phyloP scores from a whole-genome alignment of 2,113 vertebrate genomes.

The Apodemus speciosus region DNA sequence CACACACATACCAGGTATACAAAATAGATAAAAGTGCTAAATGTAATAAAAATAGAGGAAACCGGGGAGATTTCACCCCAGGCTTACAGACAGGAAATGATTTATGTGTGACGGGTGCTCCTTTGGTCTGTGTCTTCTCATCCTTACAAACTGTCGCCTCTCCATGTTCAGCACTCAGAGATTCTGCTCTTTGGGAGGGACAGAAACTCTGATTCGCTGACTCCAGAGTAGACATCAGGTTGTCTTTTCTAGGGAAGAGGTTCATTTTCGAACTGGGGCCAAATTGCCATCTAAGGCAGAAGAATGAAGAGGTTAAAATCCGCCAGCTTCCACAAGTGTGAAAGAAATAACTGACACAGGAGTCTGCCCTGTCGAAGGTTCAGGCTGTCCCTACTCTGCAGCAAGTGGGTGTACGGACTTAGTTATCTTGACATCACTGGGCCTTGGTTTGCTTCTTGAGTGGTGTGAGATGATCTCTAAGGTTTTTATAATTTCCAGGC shows the following conservation, averaged over 20 bases:
- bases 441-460: not conserved
- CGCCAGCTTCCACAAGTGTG: not conserved
- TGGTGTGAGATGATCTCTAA: not conserved
- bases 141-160: not conserved
- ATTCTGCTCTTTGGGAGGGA: not conserved
- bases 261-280: not conserved
- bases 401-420: not conserved
- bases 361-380: not conserved
- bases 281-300: not conserved
- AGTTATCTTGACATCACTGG: not conserved
- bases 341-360: not conserved
- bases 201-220: not conserved
- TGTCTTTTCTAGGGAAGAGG: not conserved
- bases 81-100: not conserved
- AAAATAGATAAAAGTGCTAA: not conserved
- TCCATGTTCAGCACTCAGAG: rapidly evolving
- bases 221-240: not conserved
- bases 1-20: too few relatives aligned
- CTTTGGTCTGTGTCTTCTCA: rapidly evolving
- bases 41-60: not conserved
- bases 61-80: not conserved
- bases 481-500: not conserved
- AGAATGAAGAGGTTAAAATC: not conserved
- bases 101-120: not conserved
- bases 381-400: not conserved